Evolutionary conservation across 2,888 invertebrate genomes (phyloP), one percentile per base, ranked within the genome.

Genomic region (Acronicta psi): DNA sequence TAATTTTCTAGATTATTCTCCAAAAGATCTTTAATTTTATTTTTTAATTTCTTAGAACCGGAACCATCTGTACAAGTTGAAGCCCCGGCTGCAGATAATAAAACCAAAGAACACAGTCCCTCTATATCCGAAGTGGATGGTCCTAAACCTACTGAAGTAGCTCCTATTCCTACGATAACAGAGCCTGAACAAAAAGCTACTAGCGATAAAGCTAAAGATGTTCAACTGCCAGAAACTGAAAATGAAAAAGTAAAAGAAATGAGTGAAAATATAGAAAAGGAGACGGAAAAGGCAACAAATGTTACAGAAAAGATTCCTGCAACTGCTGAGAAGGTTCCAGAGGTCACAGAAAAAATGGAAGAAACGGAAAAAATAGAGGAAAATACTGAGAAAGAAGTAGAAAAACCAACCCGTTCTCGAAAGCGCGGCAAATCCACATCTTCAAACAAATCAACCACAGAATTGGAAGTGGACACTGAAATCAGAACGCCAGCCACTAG

Each of bases 401-500:
- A 55, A 11, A 71, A 67, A 36, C 59, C 64, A 23, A 51, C 51
- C 5, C 77, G 69, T 18, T 45, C 69, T 37, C 74, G 78, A n/a
- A 83, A 82, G 69, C 80, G 82, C 5, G 65, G 69, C 0, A 79
- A 77, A 60, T 86, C 86, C 1, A 81, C 78, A 9, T 75, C 85
- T 2, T 83, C 86, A 0, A 80, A 79, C 34, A 81, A 77, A 72
- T 74, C 82, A 2, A 49, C 59, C 0, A 47, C 65, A 20, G 72
- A 76, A 59, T 18, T 59, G 0, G 56, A 56, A 36, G 53, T 59
- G 37, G 73, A 66, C 0, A 37, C 45, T 5, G 77, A 85, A 71
- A 70, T 70, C 0, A 86, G 79, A 72, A 89, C 88, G 1, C 89
- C 92, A 8, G 68, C 68, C 5, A 83, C 85, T n/a, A 81, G 91